phyloP scores from a whole-genome alignment of 2,888 invertebrate genomes.

The Thereva unica region DNA sequence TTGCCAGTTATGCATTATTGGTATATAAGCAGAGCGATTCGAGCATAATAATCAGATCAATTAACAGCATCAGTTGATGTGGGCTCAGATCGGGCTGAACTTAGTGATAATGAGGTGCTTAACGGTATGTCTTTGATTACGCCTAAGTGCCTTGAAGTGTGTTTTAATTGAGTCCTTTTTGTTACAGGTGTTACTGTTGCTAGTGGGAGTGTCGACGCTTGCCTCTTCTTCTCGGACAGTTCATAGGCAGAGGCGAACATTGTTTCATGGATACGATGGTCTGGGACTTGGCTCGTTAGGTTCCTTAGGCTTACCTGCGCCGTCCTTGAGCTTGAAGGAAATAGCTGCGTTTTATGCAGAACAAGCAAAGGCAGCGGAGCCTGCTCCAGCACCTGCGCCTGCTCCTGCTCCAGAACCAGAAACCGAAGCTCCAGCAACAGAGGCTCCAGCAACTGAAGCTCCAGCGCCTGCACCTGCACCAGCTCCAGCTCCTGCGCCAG shows the following conservation, averaged over 20 bases:
- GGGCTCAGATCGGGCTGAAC: too few relatives aligned
- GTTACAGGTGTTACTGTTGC: conserved; percentile 12
- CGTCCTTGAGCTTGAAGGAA: conserved; percentile 6
- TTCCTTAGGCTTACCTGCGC: background rate
- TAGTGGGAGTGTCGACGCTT: background rate
- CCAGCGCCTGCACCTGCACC: conserved; percentile 5
- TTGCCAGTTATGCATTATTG: background rate
- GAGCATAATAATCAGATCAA: conserved; percentile 15
- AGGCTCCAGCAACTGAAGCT: conserved; percentile 3
- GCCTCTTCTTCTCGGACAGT: background rate
- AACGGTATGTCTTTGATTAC: too few relatives aligned
- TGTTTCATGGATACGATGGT: background rate
- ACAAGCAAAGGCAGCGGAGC: conserved; percentile 17
- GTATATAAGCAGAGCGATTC: conserved; percentile 11
- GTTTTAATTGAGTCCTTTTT: background rate
- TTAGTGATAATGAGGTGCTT: too few relatives aligned
- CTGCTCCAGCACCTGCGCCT: conserved; percentile 5
- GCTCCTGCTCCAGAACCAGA: background rate
- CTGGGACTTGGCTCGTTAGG: conserved; percentile 6
- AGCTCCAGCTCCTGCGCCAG: conserved; percentile 6
- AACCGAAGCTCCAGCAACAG: conserved; percentile 15
- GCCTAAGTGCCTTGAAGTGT: too few relatives aligned
- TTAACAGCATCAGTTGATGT: background rate
- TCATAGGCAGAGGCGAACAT: background rate
- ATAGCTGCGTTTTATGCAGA: conserved; percentile 21